Percentiles rank a stretch among this genome's conserved stretches.
These are phyloP conservation scores for Pammene fasciana DNA, from an alignment of 2,888 invertebrate genomes.

Conservation along the genomic window DNA sequence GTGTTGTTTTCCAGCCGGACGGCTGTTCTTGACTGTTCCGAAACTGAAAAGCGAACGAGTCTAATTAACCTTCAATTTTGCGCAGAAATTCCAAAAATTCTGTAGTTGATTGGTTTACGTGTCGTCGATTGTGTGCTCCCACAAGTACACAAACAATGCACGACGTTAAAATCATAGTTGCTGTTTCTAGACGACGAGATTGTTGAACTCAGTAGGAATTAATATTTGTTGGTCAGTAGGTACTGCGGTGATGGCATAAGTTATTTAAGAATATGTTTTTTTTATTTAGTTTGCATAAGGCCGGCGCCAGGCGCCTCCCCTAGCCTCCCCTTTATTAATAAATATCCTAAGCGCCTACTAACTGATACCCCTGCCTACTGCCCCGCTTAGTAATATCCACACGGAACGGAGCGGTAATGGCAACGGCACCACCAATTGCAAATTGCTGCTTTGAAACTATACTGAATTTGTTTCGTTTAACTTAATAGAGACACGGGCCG, in stretches of 20 bases:
- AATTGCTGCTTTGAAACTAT: slow-evolving; percentile 20
- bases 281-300: slow-evolving; percentile 67
- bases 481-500: background rate
- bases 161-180: background rate
- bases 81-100: slow-evolving; percentile 15
- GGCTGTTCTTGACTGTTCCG: background rate
- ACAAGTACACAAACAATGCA: slow-evolving; percentile 5
- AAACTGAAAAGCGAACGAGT: background rate
- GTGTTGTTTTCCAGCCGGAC: slow-evolving; percentile 5
- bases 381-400: slow-evolving; percentile 49
- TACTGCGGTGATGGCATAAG: slow-evolving; percentile 48
- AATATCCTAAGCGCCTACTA: slow-evolving; percentile 65
- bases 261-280: slow-evolving; percentile 66
- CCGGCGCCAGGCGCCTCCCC: slow-evolving; percentile 54
- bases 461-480: slow-evolving; percentile 1
- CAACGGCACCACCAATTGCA: slow-evolving; percentile 9
- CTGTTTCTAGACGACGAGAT: background rate
- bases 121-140: background rate
- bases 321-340: slow-evolving; percentile 59
- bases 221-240: slow-evolving; percentile 33
- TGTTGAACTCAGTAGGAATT: slow-evolving; percentile 17
- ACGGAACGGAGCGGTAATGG: slow-evolving; percentile 28
- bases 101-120: background rate
- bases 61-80: slow-evolving; percentile 20
- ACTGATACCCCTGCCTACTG: slow-evolving; percentile 56